Evolutionary conservation across 1,140 invertebrate genomes (phyloP), one percentile per base, ranked within the genome.

Genomic region (Tenebrio molitor): DNA sequence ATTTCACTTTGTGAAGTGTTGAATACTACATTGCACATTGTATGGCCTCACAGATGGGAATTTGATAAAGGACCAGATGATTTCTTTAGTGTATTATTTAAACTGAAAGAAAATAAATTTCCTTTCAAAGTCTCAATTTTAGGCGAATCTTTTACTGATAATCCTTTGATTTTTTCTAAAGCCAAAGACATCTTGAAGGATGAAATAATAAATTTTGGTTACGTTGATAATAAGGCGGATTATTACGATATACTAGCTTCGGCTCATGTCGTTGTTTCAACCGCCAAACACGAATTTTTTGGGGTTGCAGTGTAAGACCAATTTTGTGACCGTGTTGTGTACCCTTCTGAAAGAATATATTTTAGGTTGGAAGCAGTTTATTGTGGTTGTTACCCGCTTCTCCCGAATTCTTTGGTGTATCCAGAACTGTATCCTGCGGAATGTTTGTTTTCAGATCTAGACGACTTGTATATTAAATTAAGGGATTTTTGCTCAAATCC

Each of bases 41-140:
- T 93, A 12, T 94, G 92, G 92, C 89, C 92, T 10, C 92, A 93
- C 84, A 83, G 92, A 78, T 93, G 92, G 92, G 92, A 94, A 82
- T 91, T 92, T 82, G 92, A 94, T 80, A 93, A 93, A 83, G 88
- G 90, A 81, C 92, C 92, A 6, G 86, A 90, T 23, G 77, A 85
- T 15, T 89, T 93, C 78, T 89, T 92, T 62, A 77, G 86, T 4
- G 85, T 87, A 1, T 75, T 93, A 1, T 83, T 84, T 64, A 77
- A 82, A 68, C 80, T 93, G n/a, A 83, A 87, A 33, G 84, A 87
- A 17, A 81, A 87, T 21, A 83, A 86, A 12, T 80, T 84, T 23
- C 77, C 86, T 25, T 93, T 93, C 78, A 77, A 83, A 42, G 78
- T 92, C 6, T 89, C 89, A n/a, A 87, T 93, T 1, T 72, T 91